Evolutionary conservation across 2,888 invertebrate genomes (phyloP), one percentile per base, ranked within the genome.

Genomic region (Zaprionus lineosus): DNA sequence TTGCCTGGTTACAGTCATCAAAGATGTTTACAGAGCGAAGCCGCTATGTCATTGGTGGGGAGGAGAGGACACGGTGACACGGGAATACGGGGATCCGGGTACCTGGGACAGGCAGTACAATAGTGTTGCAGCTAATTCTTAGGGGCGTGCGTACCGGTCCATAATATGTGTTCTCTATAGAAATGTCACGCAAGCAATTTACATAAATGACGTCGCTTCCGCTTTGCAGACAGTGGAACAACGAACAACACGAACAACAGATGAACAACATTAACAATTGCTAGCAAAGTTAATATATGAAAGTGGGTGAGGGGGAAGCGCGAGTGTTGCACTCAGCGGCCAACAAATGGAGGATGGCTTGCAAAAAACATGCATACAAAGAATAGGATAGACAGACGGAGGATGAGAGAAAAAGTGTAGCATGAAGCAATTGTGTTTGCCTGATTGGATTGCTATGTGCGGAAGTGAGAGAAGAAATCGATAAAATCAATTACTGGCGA

Each of bases 111-210:
- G 9, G 29, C 16, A 53, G 58, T 55, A 70, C 39, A 39, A 50
- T 39, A 12, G 57, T 34, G 50, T 57, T 56, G 68, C 50, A 63
- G 50, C 53, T 68, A 72, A 66, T 69, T 47, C 65, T 36, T 43
- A 37, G 57, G 46, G 50, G 76, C 44, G 65, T 71, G 63, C 63
- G 61, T 74, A 78, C 79, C 83, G 69, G 68, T 69, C 63, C 50
- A 68, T 70, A 76, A 73, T 69, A 58, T 57, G 50, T n/a, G 16
- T 33, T 29, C 59, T 53, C 28, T 58, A 76, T 83, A 65, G 64
- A 78, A 78, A 85, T 83, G 83, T 86, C 83, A 83, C 85, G 86
- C 86, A 83, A 83, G 62, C 85, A 86, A 86, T 85, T 86, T 86
- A 85, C 81, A 86, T 83, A 83, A 83, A 83, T 83, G 84, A 79